Evolutionary conservation across 1,140 invertebrate species (phyloP).

Genomic region (Solenopsis fugax): DNA sequence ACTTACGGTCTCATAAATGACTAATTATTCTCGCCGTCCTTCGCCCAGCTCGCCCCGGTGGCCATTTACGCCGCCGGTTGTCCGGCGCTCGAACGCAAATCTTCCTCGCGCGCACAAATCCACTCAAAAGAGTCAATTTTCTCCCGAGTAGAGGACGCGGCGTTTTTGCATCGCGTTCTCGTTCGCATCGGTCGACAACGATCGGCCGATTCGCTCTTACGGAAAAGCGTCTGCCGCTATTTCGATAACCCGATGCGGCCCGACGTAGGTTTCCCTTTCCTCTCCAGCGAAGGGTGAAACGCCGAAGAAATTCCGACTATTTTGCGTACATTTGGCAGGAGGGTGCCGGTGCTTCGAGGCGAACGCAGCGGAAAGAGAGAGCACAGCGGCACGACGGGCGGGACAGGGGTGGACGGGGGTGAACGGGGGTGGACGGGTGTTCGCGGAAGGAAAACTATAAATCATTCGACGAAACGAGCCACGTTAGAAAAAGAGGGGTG

Average conservation of each 20-base stretch:
- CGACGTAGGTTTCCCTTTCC: slow-evolving; percentile 21
- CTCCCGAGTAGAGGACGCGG: background rate
- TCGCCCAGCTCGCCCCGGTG: slow-evolving; percentile 34
- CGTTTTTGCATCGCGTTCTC: background rate
- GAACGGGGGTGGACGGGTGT: slow-evolving; percentile 66
- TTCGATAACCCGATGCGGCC: slow-evolving; percentile 33
- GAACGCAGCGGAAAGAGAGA: slow-evolving; percentile 55
- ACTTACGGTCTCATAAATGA: slow-evolving; percentile 85
- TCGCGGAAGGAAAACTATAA: slow-evolving; percentile 84
- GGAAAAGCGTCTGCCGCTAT: slow-evolving; percentile 38
- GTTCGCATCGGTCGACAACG: background rate
- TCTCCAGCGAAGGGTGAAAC: slow-evolving; percentile 46
- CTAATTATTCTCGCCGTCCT: slow-evolving; percentile 81
- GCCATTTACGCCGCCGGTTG: slow-evolving; percentile 25
- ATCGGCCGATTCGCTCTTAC: slow-evolving; percentile 31
- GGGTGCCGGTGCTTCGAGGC: slow-evolving; percentile 49
- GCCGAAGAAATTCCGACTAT: slow-evolving; percentile 79
- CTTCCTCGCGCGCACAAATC: slow-evolving; percentile 12
- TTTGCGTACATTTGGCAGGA: slow-evolving; percentile 80
- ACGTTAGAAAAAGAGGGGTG: slow-evolving; percentile 65
- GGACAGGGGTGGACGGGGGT: slow-evolving; percentile 63
- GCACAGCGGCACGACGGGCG: slow-evolving; percentile 29
- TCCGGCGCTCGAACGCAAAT: slow-evolving; percentile 41
- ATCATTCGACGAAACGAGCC: slow-evolving; percentile 83
- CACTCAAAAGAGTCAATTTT: slow-evolving; percentile 1